A percentile compares a stretch with the other conserved stretches of the same genome.
These are phyloP conservation scores for Heliconius aoede DNA, from an alignment of 2,888 invertebrate genomes.

Conservation along the genomic window DNA sequence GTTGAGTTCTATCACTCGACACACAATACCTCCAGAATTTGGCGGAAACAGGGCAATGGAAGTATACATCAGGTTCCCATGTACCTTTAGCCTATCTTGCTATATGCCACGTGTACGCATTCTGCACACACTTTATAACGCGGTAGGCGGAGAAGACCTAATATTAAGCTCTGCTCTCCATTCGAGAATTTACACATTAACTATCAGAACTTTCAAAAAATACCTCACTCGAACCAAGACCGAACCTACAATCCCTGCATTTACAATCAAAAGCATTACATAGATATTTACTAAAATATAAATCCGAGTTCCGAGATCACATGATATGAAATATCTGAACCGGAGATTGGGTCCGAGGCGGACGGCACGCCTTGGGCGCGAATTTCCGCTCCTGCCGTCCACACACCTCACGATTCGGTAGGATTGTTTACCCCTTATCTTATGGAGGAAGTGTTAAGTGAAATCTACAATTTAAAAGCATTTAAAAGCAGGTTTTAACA, in stretches of 20 bases:
- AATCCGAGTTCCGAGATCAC: slow-evolving; percentile 18
- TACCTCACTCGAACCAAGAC: neutral
- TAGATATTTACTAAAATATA: slow-evolving; percentile 19
- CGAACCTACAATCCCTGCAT: neutral
- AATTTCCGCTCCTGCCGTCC: slow-evolving; percentile 75
- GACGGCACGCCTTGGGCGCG: slow-evolving; percentile 57
- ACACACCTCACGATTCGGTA: slow-evolving; percentile 62
- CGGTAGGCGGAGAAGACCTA: too few relatives aligned
- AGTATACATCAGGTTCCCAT: too few relatives aligned
- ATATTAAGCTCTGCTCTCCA: too few relatives aligned
- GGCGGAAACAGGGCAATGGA: too few relatives aligned
- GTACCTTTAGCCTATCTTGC: too few relatives aligned
- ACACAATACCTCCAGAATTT: too few relatives aligned
- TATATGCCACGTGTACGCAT: too few relatives aligned
- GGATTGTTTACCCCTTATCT: slow-evolving; percentile 27
- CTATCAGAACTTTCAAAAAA: too few relatives aligned
- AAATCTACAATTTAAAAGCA: neutral
- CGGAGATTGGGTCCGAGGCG: slow-evolving; percentile 72
- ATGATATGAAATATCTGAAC: slow-evolving; percentile 68
- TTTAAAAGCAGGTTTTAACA: too few relatives aligned
- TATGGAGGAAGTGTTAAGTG: slow-evolving; percentile 5
- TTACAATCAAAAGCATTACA: neutral
- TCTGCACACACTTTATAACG: too few relatives aligned
- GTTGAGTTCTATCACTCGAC: too few relatives aligned
- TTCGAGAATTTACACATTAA: too few relatives aligned